These are phyloP conservation scores for Pempheris klunzingeri DNA, from an alignment of 2,797 vertebrate genomes.

Conservation along the genomic window DNA sequence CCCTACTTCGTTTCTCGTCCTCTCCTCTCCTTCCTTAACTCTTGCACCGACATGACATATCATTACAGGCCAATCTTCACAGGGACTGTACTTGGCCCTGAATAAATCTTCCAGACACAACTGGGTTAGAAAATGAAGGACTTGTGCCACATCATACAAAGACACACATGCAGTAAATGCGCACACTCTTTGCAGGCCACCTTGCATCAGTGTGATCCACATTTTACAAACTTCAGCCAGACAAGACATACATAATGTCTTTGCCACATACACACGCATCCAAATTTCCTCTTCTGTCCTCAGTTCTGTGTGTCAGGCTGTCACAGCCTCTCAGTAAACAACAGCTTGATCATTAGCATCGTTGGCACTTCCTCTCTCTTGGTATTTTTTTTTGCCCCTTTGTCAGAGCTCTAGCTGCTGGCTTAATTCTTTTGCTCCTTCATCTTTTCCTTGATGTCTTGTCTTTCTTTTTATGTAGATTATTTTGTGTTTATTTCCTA, in stretches of 20 bases:
- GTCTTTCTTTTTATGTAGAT: slow-evolving; percentile 24
- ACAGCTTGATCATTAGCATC: slow-evolving; percentile 44
- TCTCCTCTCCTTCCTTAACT: slow-evolving; percentile 23
- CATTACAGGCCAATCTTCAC: slow-evolving; percentile 77
- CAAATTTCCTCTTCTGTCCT: neutral
- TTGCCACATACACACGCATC: neutral
- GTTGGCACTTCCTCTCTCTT: slow-evolving; percentile 11
- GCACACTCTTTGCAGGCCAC: slow-evolving; percentile 13
- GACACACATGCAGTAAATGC: slow-evolving; percentile 18
- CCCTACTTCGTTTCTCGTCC: no score
- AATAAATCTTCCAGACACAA: slow-evolving; percentile 82
- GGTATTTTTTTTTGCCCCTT: slow-evolving; percentile 22
- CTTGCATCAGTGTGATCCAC: neutral
- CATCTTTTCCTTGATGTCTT: slow-evolving; percentile 15
- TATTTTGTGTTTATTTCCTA: slow-evolving; percentile 24
- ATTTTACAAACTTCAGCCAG: slow-evolving; percentile 1
- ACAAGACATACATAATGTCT: neutral
- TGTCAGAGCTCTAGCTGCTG: slow-evolving; percentile 19
- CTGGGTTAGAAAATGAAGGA: slow-evolving; percentile 71
- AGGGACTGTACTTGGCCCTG: slow-evolving; percentile 69
- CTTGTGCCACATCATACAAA: slow-evolving; percentile 30
- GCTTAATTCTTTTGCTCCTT: slow-evolving; percentile 11
- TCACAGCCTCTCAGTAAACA: slow-evolving; percentile 36
- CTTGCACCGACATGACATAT: slow-evolving; percentile 71
- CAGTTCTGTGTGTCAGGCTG: slow-evolving; percentile 1